A percentile compares a stretch with the other conserved stretches of the same genome.
Evolutionary conservation across 2,113 vertebrate species (phyloP).

Genomic region (Apus apus): DNA sequence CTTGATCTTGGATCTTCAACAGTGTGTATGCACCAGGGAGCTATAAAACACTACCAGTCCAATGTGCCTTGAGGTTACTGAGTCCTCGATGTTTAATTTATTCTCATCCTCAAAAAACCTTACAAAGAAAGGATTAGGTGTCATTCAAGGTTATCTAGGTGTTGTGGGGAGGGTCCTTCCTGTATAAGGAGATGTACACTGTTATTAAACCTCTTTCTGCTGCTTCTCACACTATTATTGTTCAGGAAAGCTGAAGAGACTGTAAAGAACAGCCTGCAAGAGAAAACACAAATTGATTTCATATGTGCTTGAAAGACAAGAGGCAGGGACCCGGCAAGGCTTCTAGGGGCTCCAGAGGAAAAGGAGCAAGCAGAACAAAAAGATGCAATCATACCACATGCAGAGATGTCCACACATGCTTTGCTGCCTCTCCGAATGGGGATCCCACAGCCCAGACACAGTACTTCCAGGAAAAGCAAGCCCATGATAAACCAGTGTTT

Average conservation of each 20-base stretch:
- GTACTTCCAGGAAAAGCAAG: not conserved
- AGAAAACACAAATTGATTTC: not conserved
- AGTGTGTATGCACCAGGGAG: not conserved
- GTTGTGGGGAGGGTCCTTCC: not conserved
- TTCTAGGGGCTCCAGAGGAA: not conserved
- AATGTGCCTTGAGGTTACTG: not conserved
- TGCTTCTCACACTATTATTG: not conserved
- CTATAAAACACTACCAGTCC: not conserved
- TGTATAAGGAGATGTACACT: not conserved
- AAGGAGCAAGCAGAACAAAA: not conserved
- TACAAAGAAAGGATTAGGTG: not conserved
- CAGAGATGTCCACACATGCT: not conserved
- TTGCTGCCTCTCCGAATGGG: not conserved
- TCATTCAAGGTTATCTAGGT: not conserved
- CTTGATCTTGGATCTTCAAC: not conserved
- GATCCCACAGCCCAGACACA: not conserved
- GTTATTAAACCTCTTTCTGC: not conserved
- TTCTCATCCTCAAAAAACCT: not conserved
- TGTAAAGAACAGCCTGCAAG: not conserved
- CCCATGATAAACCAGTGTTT: accelerated
- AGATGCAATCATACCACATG: accelerated
- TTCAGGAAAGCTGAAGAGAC: not conserved
- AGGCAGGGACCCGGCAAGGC: not conserved
- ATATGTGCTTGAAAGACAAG: not conserved
- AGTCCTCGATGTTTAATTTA: not conserved